Evolutionary conservation across 2,888 invertebrate genomes (phyloP), one percentile per base, ranked within the genome.

Genomic region (Campaea margaritaria): DNA sequence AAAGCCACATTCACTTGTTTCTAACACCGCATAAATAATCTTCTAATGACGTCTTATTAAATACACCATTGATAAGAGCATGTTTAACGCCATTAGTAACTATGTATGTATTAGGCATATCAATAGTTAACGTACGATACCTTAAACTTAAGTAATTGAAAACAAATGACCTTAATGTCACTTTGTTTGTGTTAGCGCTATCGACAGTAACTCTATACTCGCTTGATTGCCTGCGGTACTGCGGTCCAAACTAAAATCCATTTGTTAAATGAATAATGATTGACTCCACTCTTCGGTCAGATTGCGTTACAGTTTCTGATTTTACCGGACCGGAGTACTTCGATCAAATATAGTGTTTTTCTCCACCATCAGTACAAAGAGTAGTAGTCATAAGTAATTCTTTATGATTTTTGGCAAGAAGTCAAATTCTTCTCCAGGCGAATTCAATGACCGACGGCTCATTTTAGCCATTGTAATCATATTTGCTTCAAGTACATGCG

Each of bases 191-290:
- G 66, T 62, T 52, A 58, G 49, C 39, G 51, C 9, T 31, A 31
- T 31, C 31, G 31, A 62, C 69, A 64, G 68, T 70, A 74, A 76
- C 64, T 61, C 42, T 55, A 79, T 72, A 74, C 70, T 57, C 43
- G 61, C 55, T 68, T 69, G 69, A 70, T 69, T 69, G 70, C 34
- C 60, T 59, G 53, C 50, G 42, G 54, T 27, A 28, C 34, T 55
- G 56, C 59, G 44, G 59, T 50, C 60, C 58, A 55, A 59, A 58
- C 48, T 49, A 62, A 57, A 69, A 69, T 69, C 72, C 73, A 78
- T 78, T 77, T 75, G 70, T 72, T 73, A 73, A 76, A 77, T 77
- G 67, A 70, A 74, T 77, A 81, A 78, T 75, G 74, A 78, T 75
- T 72, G 68, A 68, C 59, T 71, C 67, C 52, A 36, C 64, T 64